Evolutionary conservation across 2,797 vertebrate genomes (phyloP), one percentile per base, ranked within the genome.

Genomic region (Hyperoplus immaculatus): DNA sequence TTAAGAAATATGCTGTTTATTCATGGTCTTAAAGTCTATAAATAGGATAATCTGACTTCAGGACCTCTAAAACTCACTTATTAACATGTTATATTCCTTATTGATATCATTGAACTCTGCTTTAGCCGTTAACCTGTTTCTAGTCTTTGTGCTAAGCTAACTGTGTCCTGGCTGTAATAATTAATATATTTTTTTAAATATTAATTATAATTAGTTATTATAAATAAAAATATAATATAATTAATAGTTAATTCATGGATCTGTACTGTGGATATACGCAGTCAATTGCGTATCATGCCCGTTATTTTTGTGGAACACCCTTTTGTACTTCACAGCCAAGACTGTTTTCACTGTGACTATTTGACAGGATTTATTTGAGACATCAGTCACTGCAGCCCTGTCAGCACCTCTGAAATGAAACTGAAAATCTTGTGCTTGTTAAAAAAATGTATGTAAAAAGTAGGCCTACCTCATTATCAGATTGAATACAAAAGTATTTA

Each of bases 391-490:
- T 36, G 5, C 39, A 58, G 63, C 12, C 38, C 7, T 36, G 36
- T 70, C 49, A 60, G 42, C 18, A 36, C 1, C 0, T 41, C 18
- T 57, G 41, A 77, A 58, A 0, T 59, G 57, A 77, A 58, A 76
- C 43, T n/a, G 5, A 63, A 58, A 51, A 14, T 45, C 16, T 39
- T 16, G 1, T 45, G 8, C n/a, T 51, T 49, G 29, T 29, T 29
- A 29, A 29, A 29, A 29, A 29, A 29, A 29, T 29, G 29, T 15
- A 60, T 8, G 59, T 15, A 18, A 72, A 47, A 41, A 47, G 55
- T 13, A 39, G 6, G 6, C 2, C 14, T n/a, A 14, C 7, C 4
- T 36, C 16, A 16, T 12, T 21, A 43, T 64, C 21, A 67, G 4
- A 6, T 29, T 12, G n/a, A 36, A 18, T n/a, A 53, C 4, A 71